These are phyloP conservation scores for Petaurus breviceps DNA, from an alignment of 2,113 vertebrate species.

Conservation along the genomic window DNA sequence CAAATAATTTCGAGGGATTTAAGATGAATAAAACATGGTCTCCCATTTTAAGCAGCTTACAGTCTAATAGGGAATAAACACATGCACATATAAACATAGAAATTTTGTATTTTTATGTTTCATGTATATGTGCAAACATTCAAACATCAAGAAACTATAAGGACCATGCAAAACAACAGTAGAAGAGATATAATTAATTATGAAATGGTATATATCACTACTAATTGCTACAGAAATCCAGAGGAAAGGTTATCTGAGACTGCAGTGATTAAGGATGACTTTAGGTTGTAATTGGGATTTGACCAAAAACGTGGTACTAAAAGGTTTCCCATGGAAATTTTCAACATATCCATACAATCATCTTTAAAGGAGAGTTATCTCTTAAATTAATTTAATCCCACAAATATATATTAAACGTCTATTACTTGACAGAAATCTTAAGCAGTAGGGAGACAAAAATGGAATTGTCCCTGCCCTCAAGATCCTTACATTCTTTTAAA, in stretches of 20 bases:
- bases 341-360: not conserved
- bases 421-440: not conserved
- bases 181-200: not conserved
- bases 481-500: not conserved
- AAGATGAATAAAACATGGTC: accelerated
- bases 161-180: not conserved
- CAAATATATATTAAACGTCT: not conserved
- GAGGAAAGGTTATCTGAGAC: not conserved
- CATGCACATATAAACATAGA: not conserved
- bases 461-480: not conserved
- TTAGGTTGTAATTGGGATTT: not conserved
- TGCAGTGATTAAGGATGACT: not conserved
- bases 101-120: not conserved
- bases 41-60: not conserved
- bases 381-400: not conserved
- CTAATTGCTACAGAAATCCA: not conserved
- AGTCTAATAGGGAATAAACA: not conserved
- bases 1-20: not conserved
- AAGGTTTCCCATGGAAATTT: not conserved
- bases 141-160: not conserved
- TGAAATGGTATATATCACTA: not conserved
- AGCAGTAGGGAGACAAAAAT: not conserved
- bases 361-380: not conserved
- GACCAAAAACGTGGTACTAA: not conserved
- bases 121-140: not conserved